Evolutionary conservation across 2,797 vertebrate genomes (phyloP), one percentile per base, ranked within the genome.

Genomic region (Agapornis canus): DNA sequence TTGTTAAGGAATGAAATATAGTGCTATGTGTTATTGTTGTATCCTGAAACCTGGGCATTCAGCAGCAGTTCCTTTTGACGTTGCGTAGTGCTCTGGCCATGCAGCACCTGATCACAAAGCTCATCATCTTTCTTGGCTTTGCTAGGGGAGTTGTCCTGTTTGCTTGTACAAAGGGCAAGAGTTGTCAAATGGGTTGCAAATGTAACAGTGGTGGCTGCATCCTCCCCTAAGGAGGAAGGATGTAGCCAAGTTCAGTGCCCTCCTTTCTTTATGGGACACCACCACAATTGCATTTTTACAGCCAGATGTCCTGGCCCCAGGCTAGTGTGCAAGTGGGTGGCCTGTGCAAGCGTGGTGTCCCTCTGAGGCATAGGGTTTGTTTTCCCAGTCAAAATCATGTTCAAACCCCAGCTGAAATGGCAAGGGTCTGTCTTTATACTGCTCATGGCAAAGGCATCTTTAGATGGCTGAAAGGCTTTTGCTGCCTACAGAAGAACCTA

Each of bases 1-100:
- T 96, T 90, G 90, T 96, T 97, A 92, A 92, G 52, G 32, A 86
- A 84, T 95, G 90, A 97, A 95, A 92, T 95, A 94, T 20, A 64
- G 66, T 1, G 2, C 29, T 43, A 29, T 31, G 47, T 78, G 73
- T 88, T 93, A 68, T 68, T 92, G 79, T 75, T 94, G 71, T 90
- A 84, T 82, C 82, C 87, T 2, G 0, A 77, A 88, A 66, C 84
- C 59, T 63, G 70, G 76, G 63, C 61, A 25, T 86, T 93, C 66
- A 56, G 51, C 82, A 89, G 66, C 66, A 61, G 65, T 90, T 95
- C 69, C 61, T 90, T 95, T 54, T 66, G 77, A 82, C 6, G 0
- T 20, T 73, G 51, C 13, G 3, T 45, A 93, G 80, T 23, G 21
- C 90, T 84, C 43, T 92, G 82, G 57, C 26, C 9, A 0, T 23